A percentile compares a stretch with the other conserved stretches of the same genome.
phyloP scores from a whole-genome alignment of 2,797 vertebrate species.

The Myotis planiceps region DNA sequence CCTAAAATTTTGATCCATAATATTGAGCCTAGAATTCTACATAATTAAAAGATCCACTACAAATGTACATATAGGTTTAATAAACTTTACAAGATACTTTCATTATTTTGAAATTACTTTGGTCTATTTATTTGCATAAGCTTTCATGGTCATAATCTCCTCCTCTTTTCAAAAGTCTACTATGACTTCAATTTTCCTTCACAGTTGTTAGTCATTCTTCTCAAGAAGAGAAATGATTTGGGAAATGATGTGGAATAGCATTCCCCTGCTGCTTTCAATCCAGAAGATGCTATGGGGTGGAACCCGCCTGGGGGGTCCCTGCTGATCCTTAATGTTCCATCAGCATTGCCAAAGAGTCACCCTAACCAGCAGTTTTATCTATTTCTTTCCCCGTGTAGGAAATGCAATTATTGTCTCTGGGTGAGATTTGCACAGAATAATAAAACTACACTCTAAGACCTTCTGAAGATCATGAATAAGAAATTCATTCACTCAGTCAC shows the following conservation, averaged over 20 bases:
- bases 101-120: conserved; percentile 44
- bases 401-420: conserved; percentile 27
- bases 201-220: conserved; percentile 70
- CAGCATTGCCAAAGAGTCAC: conserved; percentile 44
- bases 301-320: conserved; percentile 32
- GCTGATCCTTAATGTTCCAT: conserved; percentile 63
- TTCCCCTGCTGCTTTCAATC: conserved; percentile 79
- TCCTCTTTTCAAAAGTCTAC: conserved; percentile 38
- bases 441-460: neutral
- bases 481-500: neutral
- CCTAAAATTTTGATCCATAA: neutral
- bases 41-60: neutral
- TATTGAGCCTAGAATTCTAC: neutral
- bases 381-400: neutral
- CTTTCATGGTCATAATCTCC: conserved; percentile 19
- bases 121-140: conserved; percentile 21
- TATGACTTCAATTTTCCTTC: conserved; percentile 73
- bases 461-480: conserved; percentile 38
- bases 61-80: neutral
- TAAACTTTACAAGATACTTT: neutral
- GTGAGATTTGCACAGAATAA: conserved; percentile 33
- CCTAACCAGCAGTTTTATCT: conserved; percentile 50
- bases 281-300: conserved; percentile 66
- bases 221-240: conserved; percentile 72
- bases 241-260: conserved; percentile 72